Base-by-base conservation (phyloP, 1,140 invertebrate species). In the Panulirus ornatus region DNA sequence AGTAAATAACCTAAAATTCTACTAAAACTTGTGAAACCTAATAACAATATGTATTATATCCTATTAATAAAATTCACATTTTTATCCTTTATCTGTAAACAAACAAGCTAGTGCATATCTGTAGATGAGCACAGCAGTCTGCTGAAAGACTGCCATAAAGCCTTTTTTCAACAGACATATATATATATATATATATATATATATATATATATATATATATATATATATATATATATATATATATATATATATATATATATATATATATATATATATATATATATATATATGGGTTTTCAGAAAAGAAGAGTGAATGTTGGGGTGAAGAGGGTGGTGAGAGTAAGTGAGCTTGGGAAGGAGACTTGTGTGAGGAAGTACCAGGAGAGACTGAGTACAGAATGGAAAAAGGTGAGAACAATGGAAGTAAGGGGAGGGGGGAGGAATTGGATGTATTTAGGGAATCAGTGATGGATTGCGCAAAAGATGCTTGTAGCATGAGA, bases 171-270 rank as follows among this genome's bases (percentile, higher is more conserved):
- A 58, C 22, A 11, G 9, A 58, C 22, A 58, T 58, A 58, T 58
- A 58, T 58, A 11, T 58, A 58, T 58, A 58, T 58, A 58, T 58
- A 58, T 58, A 58, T 58, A 58, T 58, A 58, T 58, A 58, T 58
- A 58, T 58, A 58, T 58, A 58, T 58, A 58, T 58, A 58, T 58
- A 58, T 58, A 58, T 58, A 58, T 58, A 58, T 58, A 58, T 58
- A 58, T 58, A 58, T 58, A 58, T 58, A 58, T 58, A 58, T 58
- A 58, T 58, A 58, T 58, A 58, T 58, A 58, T 58, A 58, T 58
- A 58, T 58, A 58, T 58, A 58, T 58, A 58, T 58, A 58, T 58
- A 58, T 58, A 58, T 58, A 58, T 58, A 58, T 58, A 58, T 58
- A 58, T 58, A 58, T 58, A 58, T 58, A 58, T 58, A 58, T 22